Conservation (phyloP, 2,888 invertebrate genomes). For the Lithophane leautieri region DNA sequence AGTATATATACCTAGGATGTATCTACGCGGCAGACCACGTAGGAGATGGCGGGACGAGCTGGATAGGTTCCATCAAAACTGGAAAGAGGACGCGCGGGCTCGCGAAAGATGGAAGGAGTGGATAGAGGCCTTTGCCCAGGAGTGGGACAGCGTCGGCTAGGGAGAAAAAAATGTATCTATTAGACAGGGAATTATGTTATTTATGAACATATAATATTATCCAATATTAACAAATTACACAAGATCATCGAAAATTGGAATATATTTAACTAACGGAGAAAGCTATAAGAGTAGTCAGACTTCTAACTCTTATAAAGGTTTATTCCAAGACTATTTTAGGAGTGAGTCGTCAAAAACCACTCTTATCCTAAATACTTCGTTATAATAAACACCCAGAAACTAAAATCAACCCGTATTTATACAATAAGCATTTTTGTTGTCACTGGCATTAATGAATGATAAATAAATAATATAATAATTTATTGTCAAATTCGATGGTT, state of each 20-base stretch:
- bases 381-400: neutral
- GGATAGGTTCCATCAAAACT: no score
- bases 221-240: neutral
- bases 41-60: no score
- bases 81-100: no score
- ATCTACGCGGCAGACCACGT: no score
- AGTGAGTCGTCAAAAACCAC: neutral
- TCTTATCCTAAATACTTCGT: neutral
- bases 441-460: neutral
- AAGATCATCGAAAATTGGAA: neutral
- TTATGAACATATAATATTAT: neutral
- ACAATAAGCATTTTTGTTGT: neutral
- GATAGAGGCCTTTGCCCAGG: no score
- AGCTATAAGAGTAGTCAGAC: neutral
- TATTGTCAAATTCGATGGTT: conserved; percentile 2
- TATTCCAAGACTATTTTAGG: neutral
- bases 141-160: no score
- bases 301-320: neutral
- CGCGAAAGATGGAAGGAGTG: no score
- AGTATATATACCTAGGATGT: no score
- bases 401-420: neutral
- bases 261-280: neutral
- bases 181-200: neutral
- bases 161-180: no score
- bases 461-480: conserved; percentile 17